Conservation (phyloP, 1,140 invertebrate species). For the Cotesia vestalis region DNA sequence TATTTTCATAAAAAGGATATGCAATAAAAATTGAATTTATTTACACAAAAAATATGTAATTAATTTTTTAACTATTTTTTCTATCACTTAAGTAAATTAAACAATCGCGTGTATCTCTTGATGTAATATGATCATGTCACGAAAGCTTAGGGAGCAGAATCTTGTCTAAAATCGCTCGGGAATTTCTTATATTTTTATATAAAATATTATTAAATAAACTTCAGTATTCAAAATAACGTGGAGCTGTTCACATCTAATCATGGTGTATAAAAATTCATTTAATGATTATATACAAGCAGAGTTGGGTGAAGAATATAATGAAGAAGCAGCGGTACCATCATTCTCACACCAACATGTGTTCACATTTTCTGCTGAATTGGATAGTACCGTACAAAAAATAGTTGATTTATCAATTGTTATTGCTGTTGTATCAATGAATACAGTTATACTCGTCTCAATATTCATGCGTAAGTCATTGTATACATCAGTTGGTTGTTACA, state of each 20-base stretch:
- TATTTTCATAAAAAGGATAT: too few relatives aligned
- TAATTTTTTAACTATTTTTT: too few relatives aligned
- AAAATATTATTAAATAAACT: not conserved
- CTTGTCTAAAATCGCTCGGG: not conserved
- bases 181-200: not conserved
- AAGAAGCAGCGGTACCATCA: not conserved
- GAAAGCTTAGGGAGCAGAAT: not conserved
- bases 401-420: conserved; percentile 44
- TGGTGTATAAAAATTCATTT: not conserved
- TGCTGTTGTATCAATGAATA: conserved; percentile 42
- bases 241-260: not conserved
- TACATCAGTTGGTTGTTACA: conserved; percentile 47
- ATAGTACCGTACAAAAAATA: conserved; percentile 10
- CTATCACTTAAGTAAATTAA: conserved; percentile 47
- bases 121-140: not conserved
- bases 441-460: conserved; percentile 40
- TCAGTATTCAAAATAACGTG: conserved; percentile 16
- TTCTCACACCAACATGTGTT: conserved; percentile 7
- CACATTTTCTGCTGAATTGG: conserved; percentile 1
- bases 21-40: too few relatives aligned
- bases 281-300: not conserved
- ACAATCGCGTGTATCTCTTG: conserved; percentile 41
- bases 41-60: too few relatives aligned
- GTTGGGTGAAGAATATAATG: conserved; percentile 2
- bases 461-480: conserved; percentile 39